Conservation (phyloP, 2,113 vertebrate species). For the Cyphomyrus plagiostoma region DNA sequence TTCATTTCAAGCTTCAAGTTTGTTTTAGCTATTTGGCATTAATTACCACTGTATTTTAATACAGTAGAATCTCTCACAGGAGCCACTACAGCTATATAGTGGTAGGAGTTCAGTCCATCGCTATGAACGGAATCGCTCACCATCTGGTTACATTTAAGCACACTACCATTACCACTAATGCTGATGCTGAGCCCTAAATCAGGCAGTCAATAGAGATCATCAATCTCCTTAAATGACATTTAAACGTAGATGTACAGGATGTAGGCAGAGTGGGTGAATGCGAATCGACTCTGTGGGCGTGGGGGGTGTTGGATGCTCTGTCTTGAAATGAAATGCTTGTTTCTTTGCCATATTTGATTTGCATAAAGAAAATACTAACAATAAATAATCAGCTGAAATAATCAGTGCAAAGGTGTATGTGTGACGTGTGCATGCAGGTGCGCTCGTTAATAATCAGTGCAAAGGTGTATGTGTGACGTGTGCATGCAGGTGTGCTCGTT, state of each 20-base stretch:
- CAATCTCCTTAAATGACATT: constrained; percentile 4
- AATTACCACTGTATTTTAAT: neutral
- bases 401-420: neutral
- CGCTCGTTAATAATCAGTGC: neutral
- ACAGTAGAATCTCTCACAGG: neutral
- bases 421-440: neutral
- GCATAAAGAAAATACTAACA: neutral
- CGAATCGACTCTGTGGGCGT: neutral
- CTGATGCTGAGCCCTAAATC: neutral
- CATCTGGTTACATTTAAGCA: neutral
- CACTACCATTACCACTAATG: constrained; percentile 7
- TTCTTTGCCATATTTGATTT: neutral
- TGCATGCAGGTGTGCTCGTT: no score
- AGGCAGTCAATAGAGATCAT: constrained; percentile 3
- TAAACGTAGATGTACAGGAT: constrained; percentile 8
- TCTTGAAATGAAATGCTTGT: neutral
- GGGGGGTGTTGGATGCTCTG: neutral
- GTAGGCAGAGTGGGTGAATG: neutral
- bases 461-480: no score
- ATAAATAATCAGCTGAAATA: neutral
- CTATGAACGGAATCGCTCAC: neutral
- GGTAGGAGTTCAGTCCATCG: neutral
- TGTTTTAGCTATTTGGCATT: neutral
- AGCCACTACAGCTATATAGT: neutral
- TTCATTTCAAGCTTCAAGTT: neutral